Conservation (phyloP, 2,797 vertebrate species). For the Propithecus deckenii region DNA sequence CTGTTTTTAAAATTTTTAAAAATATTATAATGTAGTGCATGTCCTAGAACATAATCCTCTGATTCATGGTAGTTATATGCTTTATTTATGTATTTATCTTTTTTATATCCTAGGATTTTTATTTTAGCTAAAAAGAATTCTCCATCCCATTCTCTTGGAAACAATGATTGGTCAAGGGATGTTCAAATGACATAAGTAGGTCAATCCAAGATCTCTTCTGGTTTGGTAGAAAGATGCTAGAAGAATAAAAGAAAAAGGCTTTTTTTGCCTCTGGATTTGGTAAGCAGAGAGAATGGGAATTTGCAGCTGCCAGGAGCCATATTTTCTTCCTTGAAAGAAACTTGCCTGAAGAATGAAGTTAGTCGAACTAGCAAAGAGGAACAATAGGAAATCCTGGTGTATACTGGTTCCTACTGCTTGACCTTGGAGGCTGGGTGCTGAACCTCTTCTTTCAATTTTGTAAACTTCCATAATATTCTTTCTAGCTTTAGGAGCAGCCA, state of each 20-base stretch:
- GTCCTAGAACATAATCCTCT: not conserved
- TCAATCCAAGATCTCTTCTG: not conserved
- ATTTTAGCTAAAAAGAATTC: not conserved
- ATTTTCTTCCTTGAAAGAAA: conserved; percentile 13
- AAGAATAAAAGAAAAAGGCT: not conserved
- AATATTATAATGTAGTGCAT: not conserved
- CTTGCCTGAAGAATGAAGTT: not conserved
- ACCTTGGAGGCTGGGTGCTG: not conserved
- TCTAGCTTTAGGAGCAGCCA: not conserved
- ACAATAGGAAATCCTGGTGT: not conserved
- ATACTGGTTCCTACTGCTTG: not conserved
- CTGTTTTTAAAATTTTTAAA: not conserved
- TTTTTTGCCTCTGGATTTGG: not conserved
- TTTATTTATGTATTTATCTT: not conserved
- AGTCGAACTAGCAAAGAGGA: not conserved
- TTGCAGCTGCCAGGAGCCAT: not conserved
- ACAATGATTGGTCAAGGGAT: not conserved
- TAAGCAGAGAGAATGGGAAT: not conserved
- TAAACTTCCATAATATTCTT: not conserved
- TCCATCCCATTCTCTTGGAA: not conserved
- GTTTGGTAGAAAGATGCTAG: not conserved
- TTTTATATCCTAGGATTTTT: not conserved
- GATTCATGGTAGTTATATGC: not conserved
- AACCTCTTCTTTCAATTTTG: not conserved
- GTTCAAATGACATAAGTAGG: not conserved